A percentile compares a stretch with the other conserved stretches of the same genome.
Evolutionary conservation across 2,113 vertebrate genomes (phyloP).

Genomic region (Ctenodactylus gundi): DNA sequence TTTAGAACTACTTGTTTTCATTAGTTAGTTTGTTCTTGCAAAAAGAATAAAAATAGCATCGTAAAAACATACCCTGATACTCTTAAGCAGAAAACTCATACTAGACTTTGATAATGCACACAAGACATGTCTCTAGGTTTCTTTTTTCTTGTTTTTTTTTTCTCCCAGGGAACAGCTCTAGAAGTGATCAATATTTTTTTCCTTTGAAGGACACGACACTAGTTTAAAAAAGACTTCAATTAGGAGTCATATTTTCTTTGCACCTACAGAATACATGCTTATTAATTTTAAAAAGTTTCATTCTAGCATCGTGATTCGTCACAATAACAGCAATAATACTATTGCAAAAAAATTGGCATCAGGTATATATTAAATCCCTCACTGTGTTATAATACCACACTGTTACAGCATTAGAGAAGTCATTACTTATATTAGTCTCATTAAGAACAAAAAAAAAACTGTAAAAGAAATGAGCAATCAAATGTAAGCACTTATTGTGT

Average conservation of each 20-base stretch:
- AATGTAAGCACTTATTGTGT: not conserved
- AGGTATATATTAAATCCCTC: not conserved
- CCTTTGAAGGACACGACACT: not conserved
- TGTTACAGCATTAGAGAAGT: not conserved
- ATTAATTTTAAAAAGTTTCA: slow-evolving; percentile 15
- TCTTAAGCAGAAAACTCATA: not conserved
- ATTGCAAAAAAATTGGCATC: not conserved
- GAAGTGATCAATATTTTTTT: not conserved
- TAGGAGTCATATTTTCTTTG: not conserved
- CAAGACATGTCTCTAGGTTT: not conserved
- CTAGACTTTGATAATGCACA: not conserved
- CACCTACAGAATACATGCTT: not conserved
- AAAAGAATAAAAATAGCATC: not conserved
- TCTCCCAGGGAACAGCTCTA: not conserved
- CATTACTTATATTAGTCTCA: not conserved
- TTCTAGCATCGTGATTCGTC: not conserved
- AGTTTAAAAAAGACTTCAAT: not conserved
- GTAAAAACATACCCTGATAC: not conserved
- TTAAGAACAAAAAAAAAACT: not conserved
- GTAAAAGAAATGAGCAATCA: slow-evolving; percentile 12
- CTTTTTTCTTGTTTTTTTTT: not conserved
- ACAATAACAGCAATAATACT: not conserved
- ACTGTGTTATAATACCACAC: not conserved
- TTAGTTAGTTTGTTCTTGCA: not conserved
- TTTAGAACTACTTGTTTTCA: not conserved